Conservation (phyloP, 2,113 vertebrate species). For the Melanerpes formicivorus region DNA sequence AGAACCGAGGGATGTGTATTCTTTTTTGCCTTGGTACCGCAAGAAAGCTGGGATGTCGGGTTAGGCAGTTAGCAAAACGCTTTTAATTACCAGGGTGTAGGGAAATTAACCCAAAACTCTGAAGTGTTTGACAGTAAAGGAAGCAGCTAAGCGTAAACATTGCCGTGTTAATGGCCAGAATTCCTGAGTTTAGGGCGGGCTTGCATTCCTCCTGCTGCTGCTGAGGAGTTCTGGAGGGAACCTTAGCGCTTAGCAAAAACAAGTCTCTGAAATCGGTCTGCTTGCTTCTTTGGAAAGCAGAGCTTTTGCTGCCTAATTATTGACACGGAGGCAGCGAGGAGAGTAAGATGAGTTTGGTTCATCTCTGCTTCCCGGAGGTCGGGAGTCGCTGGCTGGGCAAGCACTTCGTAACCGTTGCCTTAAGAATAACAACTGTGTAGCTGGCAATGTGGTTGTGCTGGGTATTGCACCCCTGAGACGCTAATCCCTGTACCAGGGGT, state of each 20-base stretch:
- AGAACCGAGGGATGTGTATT: fast-evolving
- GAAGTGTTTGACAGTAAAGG: neutral
- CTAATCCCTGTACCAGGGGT: neutral
- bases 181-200: neutral
- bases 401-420: neutral
- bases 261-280: neutral
- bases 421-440: neutral
- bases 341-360: neutral
- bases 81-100: neutral
- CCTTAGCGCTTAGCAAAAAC: neutral
- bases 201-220: fast-evolving
- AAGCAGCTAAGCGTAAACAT: neutral
- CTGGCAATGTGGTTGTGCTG: neutral
- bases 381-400: fast-evolving
- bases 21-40: fast-evolving
- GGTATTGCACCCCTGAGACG: neutral
- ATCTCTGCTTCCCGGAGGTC: fast-evolving
- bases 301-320: neutral
- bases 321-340: neutral
- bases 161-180: fast-evolving
- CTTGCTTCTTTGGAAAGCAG: neutral
- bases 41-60: neutral
- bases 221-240: neutral
- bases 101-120: neutral
- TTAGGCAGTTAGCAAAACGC: neutral